These are phyloP conservation scores for Pardosa pseudoannulata DNA, from an alignment of 2,888 invertebrate species.

Conservation along the genomic window DNA sequence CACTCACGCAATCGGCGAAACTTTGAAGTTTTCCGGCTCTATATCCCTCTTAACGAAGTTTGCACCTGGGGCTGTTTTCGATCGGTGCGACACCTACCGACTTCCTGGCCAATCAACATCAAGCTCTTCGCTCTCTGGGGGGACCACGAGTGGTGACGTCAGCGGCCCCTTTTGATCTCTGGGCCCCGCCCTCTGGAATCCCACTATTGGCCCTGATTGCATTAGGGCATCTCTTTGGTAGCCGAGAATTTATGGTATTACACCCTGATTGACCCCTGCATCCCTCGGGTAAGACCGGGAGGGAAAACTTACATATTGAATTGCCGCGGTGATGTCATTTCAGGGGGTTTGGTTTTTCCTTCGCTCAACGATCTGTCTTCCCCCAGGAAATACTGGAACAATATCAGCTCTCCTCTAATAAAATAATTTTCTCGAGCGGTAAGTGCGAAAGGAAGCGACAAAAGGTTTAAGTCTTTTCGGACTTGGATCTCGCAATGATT, in stretches of 20 bases:
- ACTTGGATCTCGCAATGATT: too few relatives aligned
- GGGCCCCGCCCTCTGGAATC: slow-evolving; percentile 37
- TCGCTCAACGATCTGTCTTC: not conserved
- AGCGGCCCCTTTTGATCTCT: slow-evolving; percentile 46
- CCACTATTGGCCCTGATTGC: slow-evolving; percentile 54
- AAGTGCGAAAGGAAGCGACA: too few relatives aligned
- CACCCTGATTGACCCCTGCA: slow-evolving; percentile 52
- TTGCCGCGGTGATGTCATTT: slow-evolving; percentile 15
- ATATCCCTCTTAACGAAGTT: slow-evolving; percentile 62
- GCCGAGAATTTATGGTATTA: slow-evolving; percentile 55
- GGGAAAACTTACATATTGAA: slow-evolving; percentile 50
- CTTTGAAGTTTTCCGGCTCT: slow-evolving; percentile 69
- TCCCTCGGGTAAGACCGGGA: slow-evolving; percentile 24
- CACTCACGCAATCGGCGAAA: slow-evolving; percentile 51
- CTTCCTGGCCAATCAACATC: slow-evolving; percentile 64
- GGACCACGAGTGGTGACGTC: slow-evolving; percentile 43
- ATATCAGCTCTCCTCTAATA: too few relatives aligned
- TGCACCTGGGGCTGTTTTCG: slow-evolving; percentile 72
- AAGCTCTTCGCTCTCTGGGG: slow-evolving; percentile 36
- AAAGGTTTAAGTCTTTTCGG: too few relatives aligned
- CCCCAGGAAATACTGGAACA: not conserved
- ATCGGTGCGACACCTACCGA: slow-evolving; percentile 68
- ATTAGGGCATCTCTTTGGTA: slow-evolving; percentile 35
- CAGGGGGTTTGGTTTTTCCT: not conserved
- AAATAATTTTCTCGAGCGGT: too few relatives aligned